Base-by-base conservation (phyloP, 2,888 invertebrate species). In the Baccha elongata region DNA sequence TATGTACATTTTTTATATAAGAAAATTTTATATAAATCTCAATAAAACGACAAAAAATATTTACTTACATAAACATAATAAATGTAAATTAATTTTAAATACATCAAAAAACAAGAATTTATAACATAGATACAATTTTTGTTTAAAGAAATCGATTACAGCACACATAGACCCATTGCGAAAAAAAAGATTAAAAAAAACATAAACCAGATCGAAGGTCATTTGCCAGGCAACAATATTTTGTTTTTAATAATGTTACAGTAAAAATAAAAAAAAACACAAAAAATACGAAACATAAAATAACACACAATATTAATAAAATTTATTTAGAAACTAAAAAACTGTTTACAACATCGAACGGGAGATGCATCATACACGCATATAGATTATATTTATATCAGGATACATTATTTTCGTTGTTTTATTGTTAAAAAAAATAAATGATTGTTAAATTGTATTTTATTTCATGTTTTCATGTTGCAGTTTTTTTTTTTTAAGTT, bases 111-210 rank as follows among this genome's bases (percentile, higher is more conserved):
- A 79, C 48, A 62, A n/a, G n/a, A 69, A 69, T 29, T 8, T 52
- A 46, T 71, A 35, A 62, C n/a, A 42, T 50, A 58, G 44, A 73
- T 68, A 73, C 68, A 79, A 21, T 67, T 53, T 62, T 71, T 13
- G 44, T 60, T 65, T 32, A 50, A 53, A 73, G 21, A 76, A 68
- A 78, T 78, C 58, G 58, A 83, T 83, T 72, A 78, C 72, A 83
- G 68, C 78, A 83, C 83, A 83, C 83, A 78, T 83, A 78, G 76
- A 83, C 83, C 83, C 83, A 83, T 83, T 78, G 78, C 83, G 68
- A 73, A 73, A 62, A 35, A 44, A 40, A 53, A 23, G n/a, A n/a
- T 11, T 17, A 64, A 21, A 13, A 58, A 67, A 73, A 19, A 67
- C 35, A 69, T 19, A 69, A 53, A 44, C 29, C 42, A 62, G 68